Evolutionary conservation across 2,888 invertebrate genomes (phyloP), one percentile per base, ranked within the genome.

Genomic region (Drosophila paracracens): DNA sequence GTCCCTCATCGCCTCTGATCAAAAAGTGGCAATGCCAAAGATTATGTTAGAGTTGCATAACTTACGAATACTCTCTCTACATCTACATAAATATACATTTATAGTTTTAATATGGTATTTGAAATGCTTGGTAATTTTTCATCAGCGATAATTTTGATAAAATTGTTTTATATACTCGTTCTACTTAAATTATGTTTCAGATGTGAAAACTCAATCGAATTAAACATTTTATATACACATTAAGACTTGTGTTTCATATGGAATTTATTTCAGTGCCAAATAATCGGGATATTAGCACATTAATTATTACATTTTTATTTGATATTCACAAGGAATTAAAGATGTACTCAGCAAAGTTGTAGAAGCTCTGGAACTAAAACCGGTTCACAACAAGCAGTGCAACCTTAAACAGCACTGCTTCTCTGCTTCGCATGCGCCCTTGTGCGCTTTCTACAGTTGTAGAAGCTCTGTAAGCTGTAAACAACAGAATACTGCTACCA

Each of bases 11-110:
- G 54, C 48, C 38, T 60, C 21, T 56, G 40, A 51, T 33, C 16
- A 21, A 33, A 43, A 74, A 64, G 76, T 82, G 88, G 70, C 82
- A 74, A 76, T 75, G 88, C 89, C 85, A 85, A 86, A 82, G 83
- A 86, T 89, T 61, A 74, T 58, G 40, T 38, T 11, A 25, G 51
- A 56, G 27, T 56, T 40, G 51, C 38, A 31, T 48, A 43, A 53
- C 59, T 52, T 59, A 71, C 68, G 78, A 80, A 81, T 80, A 80
- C 82, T 81, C 82, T 74, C 18, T 69, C 56, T 66, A 54, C 54
- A 48, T 48, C 29, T 43, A 43, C 27, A 62, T 38, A 65, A 21
- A 59, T 61, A 36, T 46, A 36, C 43, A 57, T 43, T 33, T 43
- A 58, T 78, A 73, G 46, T 43, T 53, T 48, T 72, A 62, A 43